These are phyloP conservation scores for Ceratitis capitata DNA, from an alignment of 1,140 invertebrate species.

Conservation along the genomic window DNA sequence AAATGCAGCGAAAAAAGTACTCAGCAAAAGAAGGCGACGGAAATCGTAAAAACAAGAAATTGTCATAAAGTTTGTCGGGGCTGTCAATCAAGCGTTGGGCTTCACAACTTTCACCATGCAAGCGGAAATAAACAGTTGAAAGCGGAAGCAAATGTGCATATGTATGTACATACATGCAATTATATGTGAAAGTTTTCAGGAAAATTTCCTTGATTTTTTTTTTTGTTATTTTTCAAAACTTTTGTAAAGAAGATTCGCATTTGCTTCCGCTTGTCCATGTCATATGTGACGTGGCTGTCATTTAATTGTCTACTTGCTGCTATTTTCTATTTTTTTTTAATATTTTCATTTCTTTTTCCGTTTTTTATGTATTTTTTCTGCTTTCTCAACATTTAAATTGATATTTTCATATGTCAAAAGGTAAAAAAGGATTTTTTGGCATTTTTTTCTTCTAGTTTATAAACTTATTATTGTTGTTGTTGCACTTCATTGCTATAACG, in stretches of 20 bases:
- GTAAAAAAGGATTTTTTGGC: background rate
- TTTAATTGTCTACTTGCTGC: background rate
- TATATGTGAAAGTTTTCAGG: background rate
- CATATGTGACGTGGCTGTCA: conserved; percentile 33
- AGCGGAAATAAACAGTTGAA: background rate
- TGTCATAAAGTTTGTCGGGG: conserved; percentile 1
- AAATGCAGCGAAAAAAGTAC: background rate
- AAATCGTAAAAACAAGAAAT: conserved; percentile 32
- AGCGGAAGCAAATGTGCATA: background rate
- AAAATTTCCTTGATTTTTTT: background rate
- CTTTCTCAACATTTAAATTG: background rate
- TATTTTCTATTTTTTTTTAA: too few relatives aligned
- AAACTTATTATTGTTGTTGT: background rate
- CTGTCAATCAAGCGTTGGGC: conserved; percentile 2
- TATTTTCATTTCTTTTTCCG: too few relatives aligned
- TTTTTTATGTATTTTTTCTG: background rate
- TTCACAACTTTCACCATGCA: conserved; percentile 5
- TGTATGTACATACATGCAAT: background rate
- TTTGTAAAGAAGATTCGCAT: background rate
- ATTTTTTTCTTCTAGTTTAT: background rate
- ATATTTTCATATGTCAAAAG: conserved; percentile 30
- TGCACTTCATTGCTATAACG: conserved; percentile 7
- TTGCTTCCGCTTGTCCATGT: background rate
- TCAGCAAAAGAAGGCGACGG: background rate
- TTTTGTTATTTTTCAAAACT: background rate